Base-by-base conservation (phyloP, 2,797 vertebrate species). In the Rhinella marina region DNA sequence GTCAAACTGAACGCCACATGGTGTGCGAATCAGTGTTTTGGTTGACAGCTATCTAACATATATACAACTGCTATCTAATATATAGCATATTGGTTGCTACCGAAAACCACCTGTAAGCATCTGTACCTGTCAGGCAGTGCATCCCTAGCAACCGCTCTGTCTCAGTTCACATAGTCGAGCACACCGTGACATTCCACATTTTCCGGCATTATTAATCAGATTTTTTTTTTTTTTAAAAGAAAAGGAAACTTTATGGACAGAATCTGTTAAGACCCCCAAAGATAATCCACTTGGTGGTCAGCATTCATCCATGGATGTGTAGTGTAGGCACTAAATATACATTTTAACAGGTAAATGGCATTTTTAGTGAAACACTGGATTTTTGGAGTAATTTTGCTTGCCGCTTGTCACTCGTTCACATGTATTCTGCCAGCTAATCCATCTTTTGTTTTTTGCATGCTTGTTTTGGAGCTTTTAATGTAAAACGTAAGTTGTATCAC, bases 401-500 rank as follows among this genome's bases (percentile, higher is more conserved):
- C 19, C n/a, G 25, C 64, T 50, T 25, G n/a, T 9, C 7, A 9
- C 41, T 16, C 11, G 59, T 48, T 32, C 52, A 48, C 57, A 21
- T 32, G 16, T 76, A 54, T 72, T 82, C 29, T 81, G 16, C 32
- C 16, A 90, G 76, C 84, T 91, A 90, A 90, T 0, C 5, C 86
- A 88, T 91, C 87, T 83, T 94, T 93, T 90, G 86, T 90, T 91
- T 86, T n/a, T 81, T 81, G 90, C 92, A 91, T 91, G 91, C 92
- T 59, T 82, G 29, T 82, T 64, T 92, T 90, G 93, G 92, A 94
- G 92, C 90, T 92, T 92, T 92, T 92, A 92, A 84, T 87, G 82
- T 87, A 90, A 91, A 93, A 92, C 92, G 93, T 93, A 94, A 93
- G 93, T 93, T 82, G 66, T 87, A 19, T 75, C 57, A 82, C 21